phyloP scores from a whole-genome alignment of 2,888 invertebrate genomes.

The Lordiphosa fenestrarum region DNA sequence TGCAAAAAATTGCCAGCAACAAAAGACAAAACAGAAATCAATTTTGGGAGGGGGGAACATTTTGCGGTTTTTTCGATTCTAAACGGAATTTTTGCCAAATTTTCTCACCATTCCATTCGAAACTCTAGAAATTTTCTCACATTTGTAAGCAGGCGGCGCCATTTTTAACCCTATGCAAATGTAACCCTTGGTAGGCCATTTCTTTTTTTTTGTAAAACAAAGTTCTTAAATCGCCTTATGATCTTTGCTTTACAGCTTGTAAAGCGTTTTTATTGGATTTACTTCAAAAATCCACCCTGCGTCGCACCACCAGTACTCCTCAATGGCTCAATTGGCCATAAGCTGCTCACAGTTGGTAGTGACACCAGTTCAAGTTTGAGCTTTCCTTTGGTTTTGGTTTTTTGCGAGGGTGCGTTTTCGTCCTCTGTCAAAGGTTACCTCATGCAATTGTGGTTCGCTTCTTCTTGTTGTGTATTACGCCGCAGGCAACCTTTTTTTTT shows the following conservation, averaged over 20 bases:
- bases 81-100: constrained; percentile 64
- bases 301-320: constrained; percentile 9
- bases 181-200: constrained; percentile 28
- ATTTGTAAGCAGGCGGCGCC: background rate
- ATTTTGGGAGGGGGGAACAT: constrained; percentile 38
- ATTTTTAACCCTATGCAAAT: constrained; percentile 35
- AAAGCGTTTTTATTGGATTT: constrained; percentile 79
- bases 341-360: constrained; percentile 74
- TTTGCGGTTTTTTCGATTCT: constrained; percentile 32
- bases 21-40: constrained; percentile 37
- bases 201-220: constrained; percentile 26
- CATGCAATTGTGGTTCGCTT: constrained; percentile 68
- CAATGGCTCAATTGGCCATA: constrained; percentile 68
- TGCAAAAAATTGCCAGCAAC: constrained; percentile 13
- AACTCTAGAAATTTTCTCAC: constrained; percentile 65
- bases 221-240: constrained; percentile 53
- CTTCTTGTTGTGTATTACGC: constrained; percentile 35
- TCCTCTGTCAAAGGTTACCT: constrained; percentile 69
- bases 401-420: constrained; percentile 33
- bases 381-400: constrained; percentile 43
- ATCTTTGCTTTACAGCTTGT: constrained; percentile 69
- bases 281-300: constrained; percentile 13
- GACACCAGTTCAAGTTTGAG: constrained; percentile 60
- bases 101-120: constrained; percentile 59
- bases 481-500: constrained; percentile 52